Evolutionary conservation across 2,888 invertebrate species (phyloP).

Genomic region (Plebejus anna): DNA sequence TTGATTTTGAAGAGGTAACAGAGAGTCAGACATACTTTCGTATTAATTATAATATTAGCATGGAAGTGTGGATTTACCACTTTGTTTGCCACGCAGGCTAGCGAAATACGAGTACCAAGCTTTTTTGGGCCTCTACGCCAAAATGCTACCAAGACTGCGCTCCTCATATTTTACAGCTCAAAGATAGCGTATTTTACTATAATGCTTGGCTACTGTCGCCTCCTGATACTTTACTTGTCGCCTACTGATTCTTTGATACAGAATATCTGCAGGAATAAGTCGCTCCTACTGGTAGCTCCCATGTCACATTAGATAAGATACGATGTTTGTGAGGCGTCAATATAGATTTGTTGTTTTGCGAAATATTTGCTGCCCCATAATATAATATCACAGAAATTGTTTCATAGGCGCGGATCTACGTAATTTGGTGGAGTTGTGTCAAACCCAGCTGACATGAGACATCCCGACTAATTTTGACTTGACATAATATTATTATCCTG

Average conservation of each 20-base stretch:
- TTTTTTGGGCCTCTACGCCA: background rate
- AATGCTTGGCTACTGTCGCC: constrained; percentile 37
- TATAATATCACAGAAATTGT: background rate
- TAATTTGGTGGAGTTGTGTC: background rate
- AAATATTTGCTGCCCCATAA: background rate
- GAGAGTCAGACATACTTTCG: too few relatives aligned
- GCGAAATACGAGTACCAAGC: too few relatives aligned
- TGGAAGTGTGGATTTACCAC: too few relatives aligned
- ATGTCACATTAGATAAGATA: background rate
- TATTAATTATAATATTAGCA: too few relatives aligned
- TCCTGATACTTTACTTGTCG: background rate
- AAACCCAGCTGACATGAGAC: background rate
- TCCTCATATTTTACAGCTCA: background rate
- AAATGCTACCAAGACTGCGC: background rate
- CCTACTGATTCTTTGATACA: background rate
- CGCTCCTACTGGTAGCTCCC: constrained; percentile 13
- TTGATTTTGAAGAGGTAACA: too few relatives aligned
- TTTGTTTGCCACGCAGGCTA: too few relatives aligned
- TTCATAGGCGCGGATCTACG: too few relatives aligned
- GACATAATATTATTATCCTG: background rate
- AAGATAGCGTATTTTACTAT: constrained; percentile 4
- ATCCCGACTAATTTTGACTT: background rate
- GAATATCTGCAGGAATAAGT: background rate
- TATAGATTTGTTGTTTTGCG: background rate
- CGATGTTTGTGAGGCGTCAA: constrained; percentile 3